Evolutionary conservation across 2,888 invertebrate genomes (phyloP).

Genomic region (Drosophila leonis): DNA sequence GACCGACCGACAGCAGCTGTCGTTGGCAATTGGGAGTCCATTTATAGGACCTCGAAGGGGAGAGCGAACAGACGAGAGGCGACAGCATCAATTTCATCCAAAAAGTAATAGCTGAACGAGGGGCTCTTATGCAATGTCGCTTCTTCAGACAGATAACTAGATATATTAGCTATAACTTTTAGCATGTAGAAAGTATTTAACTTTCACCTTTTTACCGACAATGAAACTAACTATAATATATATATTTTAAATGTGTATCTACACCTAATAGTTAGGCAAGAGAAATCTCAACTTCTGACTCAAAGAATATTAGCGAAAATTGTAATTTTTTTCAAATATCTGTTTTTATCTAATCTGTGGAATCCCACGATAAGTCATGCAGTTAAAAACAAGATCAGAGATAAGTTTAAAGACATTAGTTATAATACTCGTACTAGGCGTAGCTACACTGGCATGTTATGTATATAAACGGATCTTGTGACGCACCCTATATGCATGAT

Average conservation of each 20-base stretch:
- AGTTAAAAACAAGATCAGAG: not conserved
- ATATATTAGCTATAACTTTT: not conserved
- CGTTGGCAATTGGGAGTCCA: conserved; percentile 23
- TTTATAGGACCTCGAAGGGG: conserved; percentile 30
- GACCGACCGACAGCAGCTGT: conserved; percentile 31
- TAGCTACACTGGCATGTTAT: not conserved
- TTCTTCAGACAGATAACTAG: not conserved
- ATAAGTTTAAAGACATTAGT: not conserved
- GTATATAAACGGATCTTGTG: conserved; percentile 28
- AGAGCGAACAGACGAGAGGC: conserved; percentile 3
- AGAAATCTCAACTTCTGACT: not conserved
- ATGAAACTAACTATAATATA: too few relatives aligned
- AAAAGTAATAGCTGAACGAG: not conserved
- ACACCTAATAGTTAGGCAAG: not conserved
- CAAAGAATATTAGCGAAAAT: not conserved
- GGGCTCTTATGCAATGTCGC: conserved; percentile 1
- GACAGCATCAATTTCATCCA: conserved; percentile 3
- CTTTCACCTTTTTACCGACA: not conserved
- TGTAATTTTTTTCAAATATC: not conserved
- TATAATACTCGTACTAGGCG: not conserved
- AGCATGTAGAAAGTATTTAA: not conserved
- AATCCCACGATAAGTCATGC: not conserved
- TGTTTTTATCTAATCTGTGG: conserved; percentile 2
- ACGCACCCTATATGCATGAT: conserved; percentile 34
- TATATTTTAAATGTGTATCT: not conserved